Base-by-base conservation (phyloP, 2,113 vertebrate genomes). In the Amia ocellicauda region DNA sequence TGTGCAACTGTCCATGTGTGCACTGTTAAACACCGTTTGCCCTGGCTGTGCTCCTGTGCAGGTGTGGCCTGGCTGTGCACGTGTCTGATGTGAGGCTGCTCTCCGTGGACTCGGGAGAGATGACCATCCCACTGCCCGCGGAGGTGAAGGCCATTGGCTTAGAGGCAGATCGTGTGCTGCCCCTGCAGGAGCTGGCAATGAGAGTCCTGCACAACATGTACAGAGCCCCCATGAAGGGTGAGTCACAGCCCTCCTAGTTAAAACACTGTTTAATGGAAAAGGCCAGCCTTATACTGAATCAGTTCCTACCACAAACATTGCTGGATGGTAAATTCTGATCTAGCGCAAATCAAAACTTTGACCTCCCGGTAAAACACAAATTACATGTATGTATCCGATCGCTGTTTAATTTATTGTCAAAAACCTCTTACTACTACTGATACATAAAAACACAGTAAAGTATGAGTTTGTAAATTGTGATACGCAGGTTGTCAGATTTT, bases 141-240 rank as follows among this genome's bases (percentile, higher is more conserved):
- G 95, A 99, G 77, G 94, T 98, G 78, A 97, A 96, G 75, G 81
- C 90, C 66, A 83, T 97, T 10, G 93, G 91, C 41, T 92, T 90
- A 0, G 88, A 91, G 76, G 66, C 72, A 0, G 94, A 98, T 17
- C 82, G 28, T 0, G 89, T 99, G 64, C 78, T 95, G 57, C 93
- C 96, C 9, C 85, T 99, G 74, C 94, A 99, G 72, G 96, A 99
- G 77, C 76, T 95, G 67, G 88, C 93, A 51, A 92, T 96, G 90
- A 85, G 96, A 80, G 80, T 79, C 0, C 88, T 99, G 17, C 87
- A 97, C 67, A 83, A 74, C 61, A 74, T 81, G 43, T 88, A 83
- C 75, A 85, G 75, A 70, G 63, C 67, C 1, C 66, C 76, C 22
- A 70, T 85, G 11, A 90, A 86, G 83, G 92, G 94, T 97, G 83